Conservation (phyloP, 2,797 vertebrate genomes). For the Odontamblyopus rebecca region DNA sequence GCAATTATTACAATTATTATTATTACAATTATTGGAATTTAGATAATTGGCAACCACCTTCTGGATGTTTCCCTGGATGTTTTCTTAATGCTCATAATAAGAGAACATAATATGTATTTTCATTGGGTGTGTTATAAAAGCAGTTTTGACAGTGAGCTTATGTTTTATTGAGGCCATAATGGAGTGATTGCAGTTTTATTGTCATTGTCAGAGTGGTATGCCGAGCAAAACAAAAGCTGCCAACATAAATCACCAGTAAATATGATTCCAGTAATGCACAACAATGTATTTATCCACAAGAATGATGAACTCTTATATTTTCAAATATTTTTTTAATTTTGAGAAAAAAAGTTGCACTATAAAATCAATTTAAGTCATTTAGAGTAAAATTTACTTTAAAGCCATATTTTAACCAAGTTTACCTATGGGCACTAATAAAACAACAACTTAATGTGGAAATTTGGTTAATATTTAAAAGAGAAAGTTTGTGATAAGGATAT, state of each 20-base stretch:
- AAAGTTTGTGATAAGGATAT: too few relatives aligned
- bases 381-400: too few relatives aligned
- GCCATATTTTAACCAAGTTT: too few relatives aligned
- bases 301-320: neutral
- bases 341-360: neutral
- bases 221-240: constrained; percentile 23
- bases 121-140: constrained; percentile 13
- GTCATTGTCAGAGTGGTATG: neutral
- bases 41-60: neutral
- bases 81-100: neutral
- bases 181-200: constrained; percentile 18
- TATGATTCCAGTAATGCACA: constrained; percentile 2
- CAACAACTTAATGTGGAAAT: too few relatives aligned
- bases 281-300: constrained; percentile 5
- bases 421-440: too few relatives aligned
- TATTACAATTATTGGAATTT: neutral
- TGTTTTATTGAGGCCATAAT: constrained; percentile 16
- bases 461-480: too few relatives aligned
- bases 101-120: neutral
- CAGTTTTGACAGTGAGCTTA: neutral
- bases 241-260: constrained; percentile 21
- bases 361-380: neutral
- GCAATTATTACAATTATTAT: neutral
- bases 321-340: neutral
- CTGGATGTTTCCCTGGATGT: neutral